Conservation (phyloP, 2,888 invertebrate genomes). For the Blomia tropicalis region DNA sequence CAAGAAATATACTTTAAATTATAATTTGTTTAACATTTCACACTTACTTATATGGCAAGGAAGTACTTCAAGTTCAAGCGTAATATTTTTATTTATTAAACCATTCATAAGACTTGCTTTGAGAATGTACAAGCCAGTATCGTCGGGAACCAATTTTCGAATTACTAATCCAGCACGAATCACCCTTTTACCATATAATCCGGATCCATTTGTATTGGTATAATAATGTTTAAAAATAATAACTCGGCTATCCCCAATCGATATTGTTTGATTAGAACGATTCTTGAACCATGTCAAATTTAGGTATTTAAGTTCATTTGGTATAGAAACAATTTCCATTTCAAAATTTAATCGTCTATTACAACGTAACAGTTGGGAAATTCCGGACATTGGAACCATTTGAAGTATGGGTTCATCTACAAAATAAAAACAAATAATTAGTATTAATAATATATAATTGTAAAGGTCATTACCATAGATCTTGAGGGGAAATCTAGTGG, state of each 20-base stretch:
- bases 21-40: background rate
- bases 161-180: background rate
- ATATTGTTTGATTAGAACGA: background rate
- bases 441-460: background rate
- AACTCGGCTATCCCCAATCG: background rate
- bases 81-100: background rate
- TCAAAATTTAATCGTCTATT: background rate
- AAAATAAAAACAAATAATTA: background rate
- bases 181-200: background rate
- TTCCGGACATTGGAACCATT: background rate
- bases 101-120: background rate
- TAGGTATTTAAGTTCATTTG: background rate
- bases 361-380: background rate
- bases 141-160: background rate
- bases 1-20: background rate
- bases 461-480: constrained; percentile 1
- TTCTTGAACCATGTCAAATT: background rate
- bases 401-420: background rate
- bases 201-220: background rate
- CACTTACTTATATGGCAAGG: constrained; percentile 8
- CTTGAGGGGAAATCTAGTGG: background rate
- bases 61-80: background rate
- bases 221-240: background rate
- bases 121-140: background rate
- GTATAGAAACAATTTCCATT: background rate